A percentile compares a stretch with the other conserved stretches of the same genome.
phyloP scores from a whole-genome alignment of 2,888 invertebrate species.

The Rhaphigaster nebulosa region DNA sequence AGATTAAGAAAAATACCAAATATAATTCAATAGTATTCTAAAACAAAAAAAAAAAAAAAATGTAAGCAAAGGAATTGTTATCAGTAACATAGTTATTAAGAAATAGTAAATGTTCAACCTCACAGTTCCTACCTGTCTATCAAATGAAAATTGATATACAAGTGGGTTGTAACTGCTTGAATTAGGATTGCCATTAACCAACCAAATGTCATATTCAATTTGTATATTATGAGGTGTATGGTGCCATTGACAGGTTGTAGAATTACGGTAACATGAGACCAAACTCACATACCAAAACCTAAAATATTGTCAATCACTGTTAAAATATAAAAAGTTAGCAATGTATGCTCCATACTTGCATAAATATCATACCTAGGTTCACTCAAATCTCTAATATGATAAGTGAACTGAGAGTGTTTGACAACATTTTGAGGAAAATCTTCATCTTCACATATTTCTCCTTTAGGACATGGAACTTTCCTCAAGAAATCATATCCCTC shows the following conservation, averaged over 20 bases:
- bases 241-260: constrained; percentile 86
- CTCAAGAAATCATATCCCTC: constrained; percentile 83
- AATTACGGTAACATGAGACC: constrained; percentile 90
- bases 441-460: constrained; percentile 87
- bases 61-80: not conserved
- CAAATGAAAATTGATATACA: constrained; percentile 96
- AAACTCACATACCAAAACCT: constrained; percentile 97
- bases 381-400: constrained; percentile 88
- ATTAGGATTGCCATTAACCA: constrained; percentile 96
- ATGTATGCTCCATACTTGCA: not conserved
- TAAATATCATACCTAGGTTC: constrained; percentile 81
- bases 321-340: not conserved
- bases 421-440: constrained; percentile 88
- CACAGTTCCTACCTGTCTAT: constrained; percentile 75
- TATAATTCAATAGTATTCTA: constrained; percentile 92
- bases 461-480: constrained; percentile 85
- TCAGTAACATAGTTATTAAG: not conserved
- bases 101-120: not conserved
- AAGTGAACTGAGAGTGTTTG: constrained; percentile 92
- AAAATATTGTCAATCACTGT: constrained; percentile 59
- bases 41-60: constrained; percentile 43
- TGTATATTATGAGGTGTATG: constrained; percentile 76
- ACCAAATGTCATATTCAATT: constrained; percentile 91
- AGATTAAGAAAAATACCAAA: constrained; percentile 87
- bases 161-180: constrained; percentile 88